Percentiles rank a stretch among this genome's conserved stretches.
Conservation (phyloP, 2,797 vertebrate species). For the Sphaeramia orbicularis region DNA sequence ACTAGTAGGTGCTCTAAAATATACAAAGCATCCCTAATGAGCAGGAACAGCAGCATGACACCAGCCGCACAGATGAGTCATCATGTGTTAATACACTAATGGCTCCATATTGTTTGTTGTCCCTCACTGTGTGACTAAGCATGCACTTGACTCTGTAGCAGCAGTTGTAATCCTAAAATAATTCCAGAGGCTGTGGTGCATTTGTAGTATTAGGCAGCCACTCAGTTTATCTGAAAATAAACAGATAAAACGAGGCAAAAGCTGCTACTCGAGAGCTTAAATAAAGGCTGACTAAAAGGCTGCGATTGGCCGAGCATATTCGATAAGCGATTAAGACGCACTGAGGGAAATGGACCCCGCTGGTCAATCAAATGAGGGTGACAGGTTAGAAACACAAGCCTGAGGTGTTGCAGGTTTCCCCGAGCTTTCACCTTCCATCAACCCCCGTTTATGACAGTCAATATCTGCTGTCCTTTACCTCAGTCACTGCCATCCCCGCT, state of each 20-base stretch:
- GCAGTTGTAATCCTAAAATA: constrained; percentile 28
- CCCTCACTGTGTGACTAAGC: constrained; percentile 36
- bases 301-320: not conserved
- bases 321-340: constrained; percentile 1
- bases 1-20: constrained; percentile 44
- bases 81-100: constrained; percentile 52
- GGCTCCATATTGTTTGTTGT: constrained; percentile 51
- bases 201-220: not conserved
- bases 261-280: constrained; percentile 8
- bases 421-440: constrained; percentile 27
- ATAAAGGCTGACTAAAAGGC: constrained; percentile 1
- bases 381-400: not conserved
- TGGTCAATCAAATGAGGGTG: not conserved
- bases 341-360: constrained; percentile 2
- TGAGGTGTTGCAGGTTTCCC: not conserved
- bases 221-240: constrained; percentile 14
- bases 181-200: constrained; percentile 17
- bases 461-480: constrained; percentile 36
- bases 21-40: constrained; percentile 52
- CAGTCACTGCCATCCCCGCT: constrained; percentile 12
- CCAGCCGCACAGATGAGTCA: constrained; percentile 60
- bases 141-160: constrained; percentile 31
- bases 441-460: constrained; percentile 25
- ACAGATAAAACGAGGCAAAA: not conserved
- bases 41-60: constrained; percentile 45